A percentile compares a stretch with the other conserved stretches of the same genome.
phyloP scores from a whole-genome alignment of 64 coral and sea anemone species.

The Catalaphyllia jardinei region DNA sequence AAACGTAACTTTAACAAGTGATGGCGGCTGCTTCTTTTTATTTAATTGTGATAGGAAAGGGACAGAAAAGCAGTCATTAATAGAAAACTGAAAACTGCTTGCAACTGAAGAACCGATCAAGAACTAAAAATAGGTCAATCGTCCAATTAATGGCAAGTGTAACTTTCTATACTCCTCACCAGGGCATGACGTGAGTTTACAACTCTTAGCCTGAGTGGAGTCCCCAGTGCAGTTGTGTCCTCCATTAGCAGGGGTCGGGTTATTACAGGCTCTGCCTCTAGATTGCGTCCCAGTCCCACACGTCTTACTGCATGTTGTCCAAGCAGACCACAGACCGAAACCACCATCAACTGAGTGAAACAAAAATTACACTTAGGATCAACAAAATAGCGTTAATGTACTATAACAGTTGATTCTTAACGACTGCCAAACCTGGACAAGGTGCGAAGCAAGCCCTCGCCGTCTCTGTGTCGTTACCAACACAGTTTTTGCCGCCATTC shows the following conservation, averaged over 20 bases:
- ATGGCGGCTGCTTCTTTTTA: too few relatives aligned
- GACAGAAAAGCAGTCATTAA: too few relatives aligned
- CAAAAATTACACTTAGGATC: too few relatives aligned
- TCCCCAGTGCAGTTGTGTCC: conserved; percentile 72
- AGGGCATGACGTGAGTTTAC: conserved; percentile 57
- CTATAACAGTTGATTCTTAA: too few relatives aligned
- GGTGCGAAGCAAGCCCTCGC: conserved; percentile 74
- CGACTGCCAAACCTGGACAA: conserved; percentile 68
- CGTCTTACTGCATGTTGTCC: conserved; percentile 75
- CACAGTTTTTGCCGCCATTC: conserved; percentile 87
- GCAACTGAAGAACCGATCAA: too few relatives aligned
- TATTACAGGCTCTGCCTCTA: conserved; percentile 63
- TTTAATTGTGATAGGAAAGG: too few relatives aligned
- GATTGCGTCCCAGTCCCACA: conserved; percentile 75
- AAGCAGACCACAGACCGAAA: conserved; percentile 82
- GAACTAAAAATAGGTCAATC: neutral
- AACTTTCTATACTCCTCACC: neutral
- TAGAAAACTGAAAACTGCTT: too few relatives aligned
- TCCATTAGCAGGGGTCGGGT: conserved; percentile 57
- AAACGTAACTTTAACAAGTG: too few relatives aligned
- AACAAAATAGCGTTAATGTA: too few relatives aligned
- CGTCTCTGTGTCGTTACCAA: conserved; percentile 75
- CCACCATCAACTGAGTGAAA: conserved; percentile 72
- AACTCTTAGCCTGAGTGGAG: conserved; percentile 52
- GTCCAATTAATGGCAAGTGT: too few relatives aligned